These are phyloP conservation scores for Psilopogon haemacephalus DNA, from an alignment of 2,113 vertebrate species.

Conservation along the genomic window DNA sequence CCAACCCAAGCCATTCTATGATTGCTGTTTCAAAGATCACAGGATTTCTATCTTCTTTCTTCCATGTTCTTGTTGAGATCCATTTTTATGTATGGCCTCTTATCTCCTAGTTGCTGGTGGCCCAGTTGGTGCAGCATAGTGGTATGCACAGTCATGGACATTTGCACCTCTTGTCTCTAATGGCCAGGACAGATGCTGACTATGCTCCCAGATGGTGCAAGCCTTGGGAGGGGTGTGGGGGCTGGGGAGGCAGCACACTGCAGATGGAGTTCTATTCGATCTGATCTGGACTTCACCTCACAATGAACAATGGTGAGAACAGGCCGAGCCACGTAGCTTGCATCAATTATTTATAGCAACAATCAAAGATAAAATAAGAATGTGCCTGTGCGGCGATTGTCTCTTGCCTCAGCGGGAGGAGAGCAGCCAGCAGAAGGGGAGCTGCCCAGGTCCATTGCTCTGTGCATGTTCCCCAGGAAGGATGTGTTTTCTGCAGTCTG, in stretches of 20 bases:
- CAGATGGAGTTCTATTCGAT: neutral
- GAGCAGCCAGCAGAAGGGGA: neutral
- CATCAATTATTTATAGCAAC: neutral
- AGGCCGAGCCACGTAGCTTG: neutral
- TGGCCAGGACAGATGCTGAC: neutral
- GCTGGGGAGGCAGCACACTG: neutral
- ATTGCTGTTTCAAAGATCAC: neutral
- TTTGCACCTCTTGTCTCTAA: neutral
- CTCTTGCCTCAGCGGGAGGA: neutral
- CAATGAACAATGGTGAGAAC: neutral
- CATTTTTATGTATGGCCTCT: neutral
- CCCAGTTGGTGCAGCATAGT: rapidly evolving
- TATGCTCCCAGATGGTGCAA: rapidly evolving
- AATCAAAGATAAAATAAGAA: neutral
- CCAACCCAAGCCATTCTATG: neutral
- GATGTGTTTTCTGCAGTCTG: neutral
- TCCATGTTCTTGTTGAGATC: neutral
- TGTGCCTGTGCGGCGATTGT: neutral
- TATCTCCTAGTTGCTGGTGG: neutral
- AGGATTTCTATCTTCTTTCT: neutral
- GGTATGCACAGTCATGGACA: rapidly evolving
- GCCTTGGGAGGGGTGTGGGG: neutral
- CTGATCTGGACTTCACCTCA: neutral
- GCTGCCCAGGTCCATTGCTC: neutral
- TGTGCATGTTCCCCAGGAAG: neutral